Evolutionary conservation across 2,113 vertebrate genomes (phyloP), one percentile per base, ranked within the genome.

Genomic region (Romanogobio albipinnatus): DNA sequence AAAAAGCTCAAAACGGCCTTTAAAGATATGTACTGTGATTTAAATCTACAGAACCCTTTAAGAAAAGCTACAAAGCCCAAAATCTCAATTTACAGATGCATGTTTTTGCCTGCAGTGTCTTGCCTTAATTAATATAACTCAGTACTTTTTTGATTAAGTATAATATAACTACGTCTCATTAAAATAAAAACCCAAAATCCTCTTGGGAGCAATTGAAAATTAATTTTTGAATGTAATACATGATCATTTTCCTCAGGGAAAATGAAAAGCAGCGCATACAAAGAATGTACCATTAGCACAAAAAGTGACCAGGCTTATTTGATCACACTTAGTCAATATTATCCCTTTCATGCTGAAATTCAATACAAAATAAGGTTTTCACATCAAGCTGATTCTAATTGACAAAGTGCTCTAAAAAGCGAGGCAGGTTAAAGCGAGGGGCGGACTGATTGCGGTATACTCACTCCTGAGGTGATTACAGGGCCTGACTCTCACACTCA

Each of bases 391-490:
- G 86, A 87, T 81, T 45, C 58, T 81, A 89, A 87, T 84, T 84
- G 86, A 82, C 86, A 82, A 86, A 73, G 58, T 71, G 47, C 58
- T 78, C 33, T 71, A 59, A 66, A 39, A 39, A 73, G 81, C 58
- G 36, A n/a, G 87, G 87, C 86, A 81, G 87, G 82, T 84, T 86
- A 79, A 61, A 77, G 80, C 71, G n/a, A 70, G 49, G 29, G 80
- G 62, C 19, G 26, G 62, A 64, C 80, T 82, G 80, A 82, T 71
- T 82, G 80, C 64, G 3, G 62, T 71, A 82, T 36, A 10, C 49
- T 70, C 68, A 76, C 82, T 80, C 77, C 66, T 22, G 84, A 88
- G 87, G 84, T 86, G 87, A 86, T 88, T 88, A 86, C 36, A 82
- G 84, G 82, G 51, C 71, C 80, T 76, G 68, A 71, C 83, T 85